A percentile compares a stretch with the other conserved stretches of the same genome.
Conservation (phyloP, 2,888 invertebrate species). For the Iphiclides podalirius region DNA sequence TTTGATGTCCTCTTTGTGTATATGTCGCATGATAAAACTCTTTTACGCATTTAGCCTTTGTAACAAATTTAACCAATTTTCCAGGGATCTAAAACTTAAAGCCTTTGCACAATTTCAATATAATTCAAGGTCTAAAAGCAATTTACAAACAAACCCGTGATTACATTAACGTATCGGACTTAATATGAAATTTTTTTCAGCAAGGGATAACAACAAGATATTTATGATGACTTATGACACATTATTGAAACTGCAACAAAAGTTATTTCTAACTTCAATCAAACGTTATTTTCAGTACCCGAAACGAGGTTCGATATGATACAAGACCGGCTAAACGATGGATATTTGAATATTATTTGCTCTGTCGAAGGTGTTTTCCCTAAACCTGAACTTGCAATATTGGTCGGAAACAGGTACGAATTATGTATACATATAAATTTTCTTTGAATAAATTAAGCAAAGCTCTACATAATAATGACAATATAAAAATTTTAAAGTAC, state of each 20-base stretch:
- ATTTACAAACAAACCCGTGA: too few species aligned
- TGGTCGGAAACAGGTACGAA: slow-evolving; percentile 68
- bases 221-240: too few species aligned
- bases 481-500: too few species aligned
- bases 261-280: too few species aligned
- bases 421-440: background rate
- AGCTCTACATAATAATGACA: too few species aligned
- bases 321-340: slow-evolving; percentile 63
- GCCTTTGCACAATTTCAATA: background rate
- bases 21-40: slow-evolving; percentile 15
- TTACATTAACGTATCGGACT: too few species aligned
- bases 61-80: too few species aligned
- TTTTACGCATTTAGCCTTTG: slow-evolving; percentile 4
- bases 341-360: slow-evolving; percentile 75
- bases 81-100: too few species aligned
- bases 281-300: slow-evolving; percentile 62
- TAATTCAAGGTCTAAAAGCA: too few species aligned
- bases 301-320: slow-evolving; percentile 72
- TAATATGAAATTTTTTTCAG: too few species aligned
- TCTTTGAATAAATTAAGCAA: background rate
- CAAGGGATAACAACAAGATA: too few species aligned
- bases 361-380: slow-evolving; percentile 78
- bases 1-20: slow-evolving; percentile 40
- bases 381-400: slow-evolving; percentile 68
- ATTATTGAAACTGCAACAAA: too few species aligned